phyloP scores from a whole-genome alignment of 2,888 invertebrate species.

The Nymphalis polychloros region DNA sequence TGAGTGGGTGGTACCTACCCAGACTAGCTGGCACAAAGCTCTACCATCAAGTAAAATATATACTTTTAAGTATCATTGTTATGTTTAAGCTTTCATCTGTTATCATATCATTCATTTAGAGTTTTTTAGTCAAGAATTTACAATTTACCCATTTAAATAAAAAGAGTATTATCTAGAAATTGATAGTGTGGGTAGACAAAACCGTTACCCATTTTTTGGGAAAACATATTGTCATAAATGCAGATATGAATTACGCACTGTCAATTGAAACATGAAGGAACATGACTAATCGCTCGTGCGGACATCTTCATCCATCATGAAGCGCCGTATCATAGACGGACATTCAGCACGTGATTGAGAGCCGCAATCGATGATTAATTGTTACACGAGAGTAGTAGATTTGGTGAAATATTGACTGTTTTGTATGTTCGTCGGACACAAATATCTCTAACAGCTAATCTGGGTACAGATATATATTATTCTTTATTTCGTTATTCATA shows the following conservation, averaged over 20 bases:
- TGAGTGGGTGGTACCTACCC: too few species aligned
- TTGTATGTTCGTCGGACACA: neutral
- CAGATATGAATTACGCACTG: neutral
- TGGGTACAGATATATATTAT: neutral
- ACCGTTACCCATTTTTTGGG: too few species aligned
- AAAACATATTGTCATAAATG: neutral
- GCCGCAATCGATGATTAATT: constrained; percentile 30
- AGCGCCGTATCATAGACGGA: constrained; percentile 30
- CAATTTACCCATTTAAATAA: too few species aligned
- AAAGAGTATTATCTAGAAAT: too few species aligned
- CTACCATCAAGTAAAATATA: too few species aligned
- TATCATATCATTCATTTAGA: too few species aligned
- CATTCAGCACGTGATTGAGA: constrained; percentile 30
- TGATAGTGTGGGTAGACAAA: too few species aligned
- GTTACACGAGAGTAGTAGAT: constrained; percentile 9
- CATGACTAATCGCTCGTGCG: constrained; percentile 29
- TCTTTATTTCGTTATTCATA: too few species aligned
- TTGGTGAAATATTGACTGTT: constrained; percentile 10
- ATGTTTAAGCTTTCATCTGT: too few species aligned
- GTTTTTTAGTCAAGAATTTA: too few species aligned
- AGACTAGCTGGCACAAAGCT: too few species aligned
- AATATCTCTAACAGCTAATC: neutral
- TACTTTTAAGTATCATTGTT: too few species aligned
- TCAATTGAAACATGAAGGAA: constrained; percentile 18
- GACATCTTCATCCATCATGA: constrained; percentile 34